These are phyloP conservation scores for Neolamprologus variostigma DNA, from an alignment of 2,113 vertebrate genomes.

Conservation along the genomic window DNA sequence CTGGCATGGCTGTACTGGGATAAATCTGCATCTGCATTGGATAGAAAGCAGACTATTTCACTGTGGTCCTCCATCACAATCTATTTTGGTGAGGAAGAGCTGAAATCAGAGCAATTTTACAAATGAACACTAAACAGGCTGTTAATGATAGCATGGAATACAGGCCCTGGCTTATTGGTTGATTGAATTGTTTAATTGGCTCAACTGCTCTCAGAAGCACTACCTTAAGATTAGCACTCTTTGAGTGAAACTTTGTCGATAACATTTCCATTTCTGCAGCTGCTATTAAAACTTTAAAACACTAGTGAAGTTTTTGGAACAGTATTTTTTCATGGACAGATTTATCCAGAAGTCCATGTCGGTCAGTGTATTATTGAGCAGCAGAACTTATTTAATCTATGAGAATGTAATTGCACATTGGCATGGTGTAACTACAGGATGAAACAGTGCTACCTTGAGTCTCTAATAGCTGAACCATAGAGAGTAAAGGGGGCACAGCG, in stretches of 20 bases:
- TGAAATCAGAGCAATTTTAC: not conserved
- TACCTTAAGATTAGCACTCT: not conserved
- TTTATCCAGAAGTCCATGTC: not conserved
- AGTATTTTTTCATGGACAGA: not conserved
- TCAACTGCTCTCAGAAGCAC: not conserved
- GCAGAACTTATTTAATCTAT: not conserved
- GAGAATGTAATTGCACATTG: not conserved
- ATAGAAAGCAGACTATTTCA: not conserved
- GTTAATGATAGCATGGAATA: not conserved
- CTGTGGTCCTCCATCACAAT: not conserved
- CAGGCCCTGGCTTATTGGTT: not conserved
- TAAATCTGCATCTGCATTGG: constrained; percentile 1
- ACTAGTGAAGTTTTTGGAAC: not conserved
- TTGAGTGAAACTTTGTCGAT: not conserved
- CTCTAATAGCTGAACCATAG: not conserved
- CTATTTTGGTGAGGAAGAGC: not conserved
- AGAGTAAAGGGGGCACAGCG: not conserved
- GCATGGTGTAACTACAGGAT: not conserved
- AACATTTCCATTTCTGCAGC: not conserved
- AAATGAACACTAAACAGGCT: not conserved
- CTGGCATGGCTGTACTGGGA: not conserved
- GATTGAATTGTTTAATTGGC: not conserved
- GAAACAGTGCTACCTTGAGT: not conserved
- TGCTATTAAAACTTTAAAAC: not conserved
- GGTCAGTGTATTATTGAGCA: not conserved